phyloP scores from a whole-genome alignment of 2,888 invertebrate species.

The Andrena dorsata region DNA sequence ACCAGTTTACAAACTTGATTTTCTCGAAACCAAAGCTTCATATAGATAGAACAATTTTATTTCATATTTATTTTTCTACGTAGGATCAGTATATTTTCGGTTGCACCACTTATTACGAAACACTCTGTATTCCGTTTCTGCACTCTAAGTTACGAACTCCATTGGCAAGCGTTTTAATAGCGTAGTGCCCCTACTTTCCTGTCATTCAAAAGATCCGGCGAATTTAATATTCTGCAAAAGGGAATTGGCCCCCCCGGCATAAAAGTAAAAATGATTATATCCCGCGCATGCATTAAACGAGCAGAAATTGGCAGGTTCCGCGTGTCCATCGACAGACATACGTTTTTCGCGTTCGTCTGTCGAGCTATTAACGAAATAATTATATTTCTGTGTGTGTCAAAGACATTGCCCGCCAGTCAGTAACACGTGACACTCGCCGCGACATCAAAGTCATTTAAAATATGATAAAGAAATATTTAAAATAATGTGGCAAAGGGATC shows the following conservation, averaged over 20 bases:
- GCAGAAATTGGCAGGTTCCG: conserved; percentile 34
- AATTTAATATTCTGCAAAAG: neutral
- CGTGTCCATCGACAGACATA: conserved; percentile 28
- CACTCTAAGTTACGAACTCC: neutral
- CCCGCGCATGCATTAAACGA: conserved; percentile 31
- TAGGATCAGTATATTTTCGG: too few species aligned
- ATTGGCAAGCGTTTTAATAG: neutral
- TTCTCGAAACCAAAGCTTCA: too few species aligned
- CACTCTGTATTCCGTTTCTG: neutral
- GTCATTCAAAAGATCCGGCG: neutral
- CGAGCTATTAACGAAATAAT: conserved; percentile 53
- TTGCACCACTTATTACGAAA: too few species aligned
- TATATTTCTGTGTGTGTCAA: conserved; percentile 50
- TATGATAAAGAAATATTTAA: conserved; percentile 36
- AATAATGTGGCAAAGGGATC: neutral
- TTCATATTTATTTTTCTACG: too few species aligned
- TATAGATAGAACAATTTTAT: too few species aligned
- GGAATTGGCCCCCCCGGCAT: neutral
- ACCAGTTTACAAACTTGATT: too few species aligned
- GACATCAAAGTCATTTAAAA: conserved; percentile 42
- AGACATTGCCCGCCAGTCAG: conserved; percentile 38
- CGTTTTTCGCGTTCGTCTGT: conserved; percentile 26
- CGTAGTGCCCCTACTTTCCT: neutral
- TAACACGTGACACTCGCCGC: conserved; percentile 23
- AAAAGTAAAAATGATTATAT: conserved; percentile 39